Conservation (phyloP, 2,797 vertebrate species). For the Leptoclinus maculatus region DNA sequence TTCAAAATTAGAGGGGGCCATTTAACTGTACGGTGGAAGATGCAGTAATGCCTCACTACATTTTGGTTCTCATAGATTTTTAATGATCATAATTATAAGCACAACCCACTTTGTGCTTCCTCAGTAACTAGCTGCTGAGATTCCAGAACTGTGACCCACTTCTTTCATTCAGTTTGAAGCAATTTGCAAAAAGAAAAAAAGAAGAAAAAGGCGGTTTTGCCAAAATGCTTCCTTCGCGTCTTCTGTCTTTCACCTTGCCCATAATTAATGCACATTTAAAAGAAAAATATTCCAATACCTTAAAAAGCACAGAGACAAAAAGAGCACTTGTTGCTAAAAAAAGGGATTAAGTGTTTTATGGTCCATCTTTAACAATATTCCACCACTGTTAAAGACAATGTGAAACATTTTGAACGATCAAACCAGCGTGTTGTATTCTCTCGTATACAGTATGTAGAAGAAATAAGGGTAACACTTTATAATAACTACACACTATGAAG, state of each 20-base stretch:
- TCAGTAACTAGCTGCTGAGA: constrained; percentile 21
- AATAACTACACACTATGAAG: too few species aligned
- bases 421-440: too few species aligned
- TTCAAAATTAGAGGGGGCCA: constrained; percentile 32
- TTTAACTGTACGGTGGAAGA: constrained; percentile 19
- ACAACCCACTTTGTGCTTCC: constrained; percentile 24
- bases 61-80: constrained; percentile 14
- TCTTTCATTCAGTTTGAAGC: constrained; percentile 44
- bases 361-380: not conserved
- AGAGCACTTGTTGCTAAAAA: not conserved
- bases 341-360: not conserved
- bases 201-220: not conserved
- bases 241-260: constrained; percentile 17
- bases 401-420: too few species aligned
- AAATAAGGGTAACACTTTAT: too few species aligned
- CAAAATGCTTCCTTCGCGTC: constrained; percentile 9
- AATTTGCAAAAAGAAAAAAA: not conserved
- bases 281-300: not conserved
- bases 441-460: too few species aligned
- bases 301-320: constrained; percentile 6
- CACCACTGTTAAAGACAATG: not conserved
- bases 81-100: constrained; percentile 27
- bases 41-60: not conserved
- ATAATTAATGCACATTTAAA: not conserved
- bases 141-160: constrained; percentile 39